Percentiles rank a stretch among this genome's conserved stretches.
Conservation (phyloP, 1,140 invertebrate species). For the Phocides pigmalion region DNA sequence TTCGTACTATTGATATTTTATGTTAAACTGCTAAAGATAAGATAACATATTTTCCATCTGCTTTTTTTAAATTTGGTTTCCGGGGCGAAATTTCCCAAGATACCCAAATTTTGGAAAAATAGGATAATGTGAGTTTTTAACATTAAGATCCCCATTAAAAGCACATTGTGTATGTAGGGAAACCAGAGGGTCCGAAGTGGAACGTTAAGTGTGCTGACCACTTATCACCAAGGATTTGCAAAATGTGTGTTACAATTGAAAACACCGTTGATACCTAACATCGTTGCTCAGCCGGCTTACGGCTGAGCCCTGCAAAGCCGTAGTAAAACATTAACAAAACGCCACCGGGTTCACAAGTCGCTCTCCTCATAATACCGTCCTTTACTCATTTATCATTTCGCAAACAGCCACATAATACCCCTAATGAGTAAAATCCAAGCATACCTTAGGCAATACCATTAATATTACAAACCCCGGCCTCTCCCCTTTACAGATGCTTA, state of each 20-base stretch:
- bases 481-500: slow-evolving; percentile 63
- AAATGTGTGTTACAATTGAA: slow-evolving; percentile 1
- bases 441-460: slow-evolving; percentile 79
- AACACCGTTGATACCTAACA: slow-evolving; percentile 29
- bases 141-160: too few relatives aligned
- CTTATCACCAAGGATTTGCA: too few relatives aligned
- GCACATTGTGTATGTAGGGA: too few relatives aligned
- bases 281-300: slow-evolving; percentile 38
- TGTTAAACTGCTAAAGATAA: too few relatives aligned
- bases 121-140: too few relatives aligned
- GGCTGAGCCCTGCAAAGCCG: slow-evolving; percentile 54
- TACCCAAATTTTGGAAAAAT: too few relatives aligned
- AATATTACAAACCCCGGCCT: slow-evolving; percentile 70
- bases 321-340: slow-evolving; percentile 67
- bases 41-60: too few relatives aligned
- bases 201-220: too few relatives aligned
- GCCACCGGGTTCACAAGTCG: slow-evolving; percentile 51
- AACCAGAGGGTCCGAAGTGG: too few relatives aligned
- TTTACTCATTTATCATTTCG: slow-evolving; percentile 71
- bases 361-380: slow-evolving; percentile 54
- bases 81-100: too few relatives aligned
- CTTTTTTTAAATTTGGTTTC: too few relatives aligned
- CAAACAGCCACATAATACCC: slow-evolving; percentile 76
- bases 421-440: slow-evolving; percentile 82
- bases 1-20: too few relatives aligned